These are phyloP conservation scores for Clinocottus analis DNA, from an alignment of 2,113 vertebrate genomes.

Conservation along the genomic window DNA sequence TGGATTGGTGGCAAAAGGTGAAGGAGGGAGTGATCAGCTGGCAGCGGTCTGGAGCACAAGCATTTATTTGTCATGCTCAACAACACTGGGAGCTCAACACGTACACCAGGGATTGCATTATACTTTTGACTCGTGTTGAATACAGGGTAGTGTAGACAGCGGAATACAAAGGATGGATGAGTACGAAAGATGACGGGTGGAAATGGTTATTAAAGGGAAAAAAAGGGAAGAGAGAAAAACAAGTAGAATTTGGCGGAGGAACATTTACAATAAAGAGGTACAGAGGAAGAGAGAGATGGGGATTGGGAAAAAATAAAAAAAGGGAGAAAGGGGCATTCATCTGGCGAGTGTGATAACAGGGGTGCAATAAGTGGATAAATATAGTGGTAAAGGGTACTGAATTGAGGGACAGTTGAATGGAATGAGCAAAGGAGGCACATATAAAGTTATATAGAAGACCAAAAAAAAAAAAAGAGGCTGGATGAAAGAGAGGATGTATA, in stretches of 20 bases:
- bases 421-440: slow-evolving; percentile 19
- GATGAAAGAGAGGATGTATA: slow-evolving; percentile 53
- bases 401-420: slow-evolving; percentile 41
- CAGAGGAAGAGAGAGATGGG: neutral
- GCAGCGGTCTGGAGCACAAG: neutral
- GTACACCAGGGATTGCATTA: slow-evolving; percentile 8
- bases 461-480: slow-evolving; percentile 10
- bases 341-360: slow-evolving; percentile 50
- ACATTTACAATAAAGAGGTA: slow-evolving; percentile 10
- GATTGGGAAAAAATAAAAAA: neutral
- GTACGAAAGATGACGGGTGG: neutral
- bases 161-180: neutral
- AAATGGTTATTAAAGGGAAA: neutral
- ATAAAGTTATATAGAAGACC: slow-evolving; percentile 35
- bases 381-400: slow-evolving; percentile 24
- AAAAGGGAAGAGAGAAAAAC: neutral
- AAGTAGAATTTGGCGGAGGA: neutral
- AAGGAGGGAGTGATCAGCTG: slow-evolving; percentile 15
- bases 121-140: slow-evolving; percentile 23
- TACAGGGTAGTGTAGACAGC: neutral
- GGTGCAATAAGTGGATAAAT: slow-evolving; percentile 51
- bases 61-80: slow-evolving; percentile 19
- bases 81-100: slow-evolving; percentile 28
- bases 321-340: slow-evolving; percentile 28
- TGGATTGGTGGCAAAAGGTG: slow-evolving; percentile 36